Conservation (phyloP, 2,888 invertebrate species). For the Acronicta aceris region DNA sequence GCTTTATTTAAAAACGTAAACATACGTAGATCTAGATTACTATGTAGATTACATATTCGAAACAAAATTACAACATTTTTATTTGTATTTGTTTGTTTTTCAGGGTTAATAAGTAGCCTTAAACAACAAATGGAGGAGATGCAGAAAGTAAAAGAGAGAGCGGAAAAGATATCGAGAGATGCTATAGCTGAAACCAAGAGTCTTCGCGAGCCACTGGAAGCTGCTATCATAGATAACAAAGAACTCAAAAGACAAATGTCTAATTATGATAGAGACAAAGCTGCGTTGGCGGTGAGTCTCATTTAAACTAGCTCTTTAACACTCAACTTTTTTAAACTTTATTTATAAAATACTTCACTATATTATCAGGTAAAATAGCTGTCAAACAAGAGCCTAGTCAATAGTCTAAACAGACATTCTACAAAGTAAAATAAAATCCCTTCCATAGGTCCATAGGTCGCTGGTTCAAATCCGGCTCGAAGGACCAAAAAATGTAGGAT, state of each 20-base stretch:
- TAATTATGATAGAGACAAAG: slow-evolving; percentile 96
- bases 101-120: slow-evolving; percentile 94
- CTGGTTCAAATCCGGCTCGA: slow-evolving; percentile 92
- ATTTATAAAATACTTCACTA: no score
- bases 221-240: slow-evolving; percentile 91
- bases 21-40: no score
- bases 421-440: no score
- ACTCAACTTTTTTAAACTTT: background rate
- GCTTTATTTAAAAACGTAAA: no score
- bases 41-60: no score
- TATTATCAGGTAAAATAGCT: no score
- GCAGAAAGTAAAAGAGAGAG: slow-evolving; percentile 93
- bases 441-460: slow-evolving; percentile 90
- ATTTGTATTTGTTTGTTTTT: no score
- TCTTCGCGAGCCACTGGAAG: slow-evolving; percentile 92
- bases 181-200: slow-evolving; percentile 93
- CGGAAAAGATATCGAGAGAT: slow-evolving; percentile 92
- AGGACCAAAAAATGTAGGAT: slow-evolving; percentile 74
- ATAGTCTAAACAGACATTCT: no score
- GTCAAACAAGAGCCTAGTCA: background rate
- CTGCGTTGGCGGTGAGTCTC: slow-evolving; percentile 90
- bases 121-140: slow-evolving; percentile 94
- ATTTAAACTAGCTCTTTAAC: background rate
- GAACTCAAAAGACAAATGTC: slow-evolving; percentile 93
- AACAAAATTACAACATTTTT: no score